Evolutionary conservation across 2,888 invertebrate species (phyloP).

Genomic region (Lysandra bellargus): DNA sequence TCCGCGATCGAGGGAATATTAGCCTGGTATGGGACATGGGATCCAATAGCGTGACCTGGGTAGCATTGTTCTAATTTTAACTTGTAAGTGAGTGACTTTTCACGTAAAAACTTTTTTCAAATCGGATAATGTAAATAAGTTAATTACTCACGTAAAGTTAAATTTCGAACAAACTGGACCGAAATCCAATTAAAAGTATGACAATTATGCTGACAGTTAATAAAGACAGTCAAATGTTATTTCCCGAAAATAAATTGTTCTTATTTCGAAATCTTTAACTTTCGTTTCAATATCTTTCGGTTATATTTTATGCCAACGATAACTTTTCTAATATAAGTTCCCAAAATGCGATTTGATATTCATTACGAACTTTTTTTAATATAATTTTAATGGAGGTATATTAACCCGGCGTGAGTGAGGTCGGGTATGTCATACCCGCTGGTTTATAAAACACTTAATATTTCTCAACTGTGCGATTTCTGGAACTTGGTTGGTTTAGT

Average conservation of each 20-base stretch:
- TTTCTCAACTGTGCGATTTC: too few species aligned
- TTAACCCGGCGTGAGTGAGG: too few species aligned
- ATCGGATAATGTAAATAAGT: not conserved
- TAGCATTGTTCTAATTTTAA: too few species aligned
- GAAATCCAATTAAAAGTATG: slow-evolving; percentile 2
- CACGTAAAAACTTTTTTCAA: too few species aligned
- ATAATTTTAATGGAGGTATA: too few species aligned
- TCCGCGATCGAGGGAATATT: too few species aligned
- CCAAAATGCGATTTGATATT: not conserved
- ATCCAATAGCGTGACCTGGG: too few species aligned
- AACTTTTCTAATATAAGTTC: slow-evolving; percentile 14
- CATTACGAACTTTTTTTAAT: not conserved
- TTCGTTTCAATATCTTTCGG: slow-evolving; percentile 14
- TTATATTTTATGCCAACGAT: slow-evolving; percentile 8
- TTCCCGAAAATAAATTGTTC: slow-evolving; percentile 10
- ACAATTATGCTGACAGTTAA: slow-evolving; percentile 9
- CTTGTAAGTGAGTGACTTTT: too few species aligned
- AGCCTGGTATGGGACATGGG: too few species aligned
- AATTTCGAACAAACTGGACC: not conserved
- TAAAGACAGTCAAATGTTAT: slow-evolving; percentile 11
- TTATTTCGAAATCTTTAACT: not conserved
- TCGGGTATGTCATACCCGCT: too few species aligned
- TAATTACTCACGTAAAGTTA: not conserved
- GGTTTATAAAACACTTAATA: too few species aligned
- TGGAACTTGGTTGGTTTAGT: too few species aligned